These are phyloP conservation scores for Eremobia ochroleuca DNA, from an alignment of 2,888 invertebrate species.

Conservation along the genomic window DNA sequence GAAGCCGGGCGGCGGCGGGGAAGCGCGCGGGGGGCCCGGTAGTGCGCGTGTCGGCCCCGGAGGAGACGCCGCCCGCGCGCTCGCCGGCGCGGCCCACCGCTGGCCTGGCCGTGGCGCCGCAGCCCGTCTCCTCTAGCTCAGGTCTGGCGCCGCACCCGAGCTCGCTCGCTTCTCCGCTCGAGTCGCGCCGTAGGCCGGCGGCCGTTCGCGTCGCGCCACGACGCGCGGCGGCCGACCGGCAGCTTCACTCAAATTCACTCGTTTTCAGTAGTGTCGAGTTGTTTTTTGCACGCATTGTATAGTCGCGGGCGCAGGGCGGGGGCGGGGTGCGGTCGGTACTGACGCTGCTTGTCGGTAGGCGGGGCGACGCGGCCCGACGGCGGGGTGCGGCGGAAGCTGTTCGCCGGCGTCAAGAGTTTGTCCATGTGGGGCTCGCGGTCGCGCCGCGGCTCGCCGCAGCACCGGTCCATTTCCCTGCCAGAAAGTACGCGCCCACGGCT, in stretches of 20 bases:
- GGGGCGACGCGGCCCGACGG: conserved; percentile 90
- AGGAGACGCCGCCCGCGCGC: conserved; percentile 84
- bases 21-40: conserved; percentile 88
- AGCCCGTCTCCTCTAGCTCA: conserved; percentile 93
- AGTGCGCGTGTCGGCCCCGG: conserved; percentile 87
- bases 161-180: conserved; percentile 86
- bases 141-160: conserved; percentile 90
- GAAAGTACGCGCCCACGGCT: conserved; percentile 94
- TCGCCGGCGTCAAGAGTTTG: conserved; percentile 95
- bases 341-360: conserved; percentile 90
- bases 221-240: conserved; percentile 78
- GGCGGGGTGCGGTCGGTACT: conserved; percentile 86
- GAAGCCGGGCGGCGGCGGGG: conserved; percentile 90
- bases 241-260: conserved; percentile 87
- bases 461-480: conserved; percentile 96
- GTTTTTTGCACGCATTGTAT: conserved; percentile 88
- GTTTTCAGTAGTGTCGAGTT: conserved; percentile 89
- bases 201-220: conserved; percentile 71
- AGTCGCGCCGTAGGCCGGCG: conserved; percentile 84
- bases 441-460: conserved; percentile 93
- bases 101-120: conserved; percentile 92
- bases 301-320: conserved; percentile 87
- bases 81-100: conserved; percentile 87
- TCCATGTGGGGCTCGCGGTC: conserved; percentile 94
- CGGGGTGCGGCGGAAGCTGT: conserved; percentile 94